Base-by-base conservation (phyloP, 2,113 vertebrate genomes). In the Polypterus senegalus region DNA sequence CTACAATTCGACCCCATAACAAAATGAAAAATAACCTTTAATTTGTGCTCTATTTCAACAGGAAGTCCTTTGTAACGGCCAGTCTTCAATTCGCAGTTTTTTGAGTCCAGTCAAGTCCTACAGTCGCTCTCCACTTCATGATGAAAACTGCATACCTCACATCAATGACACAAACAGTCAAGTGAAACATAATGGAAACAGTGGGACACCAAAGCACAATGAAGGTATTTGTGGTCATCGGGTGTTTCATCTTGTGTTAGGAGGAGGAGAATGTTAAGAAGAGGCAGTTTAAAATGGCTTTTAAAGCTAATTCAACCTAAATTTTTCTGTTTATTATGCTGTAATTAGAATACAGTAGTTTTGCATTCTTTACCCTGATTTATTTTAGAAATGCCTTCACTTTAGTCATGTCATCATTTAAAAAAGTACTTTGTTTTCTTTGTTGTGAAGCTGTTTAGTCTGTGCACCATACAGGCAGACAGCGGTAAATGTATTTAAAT, bases 111-210 rank as follows among this genome's bases (percentile, higher is more conserved):
- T 64, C 71, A 92, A 92, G 80, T 68, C 74, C 67, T 67, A 79
- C 70, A 75, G 78, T 73, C 84, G 88, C 49, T 80, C 88, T 9
- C 93, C 91, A 0, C 83, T 93, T 58, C 84, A 91, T 61, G 88
- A 95, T 63, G 88, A 89, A 69, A 89, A 85, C 70, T 90, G 88
- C 48, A 84, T 83, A 59, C 69, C 77, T 58, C 78, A 84, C 57
- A 74, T 75, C 75, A 83, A 89, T 59, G 90, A 94, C 54, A 81
- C 77, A 66, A 93, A 87, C 71, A 80, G 83, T 71, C 81, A 78
- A 47, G 81, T 83, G 63, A 85, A 81, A 67, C 69, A 74, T 63
- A 73, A 66, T 65, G 72, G 72, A 9, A 75, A 76, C 67, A 63
- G 71, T 2, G 81, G 88, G 45, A 61, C 68, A 44, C 77, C 72